Evolutionary conservation across 2,888 invertebrate species (phyloP).

Genomic region (Nephrotoma flavescens): DNA sequence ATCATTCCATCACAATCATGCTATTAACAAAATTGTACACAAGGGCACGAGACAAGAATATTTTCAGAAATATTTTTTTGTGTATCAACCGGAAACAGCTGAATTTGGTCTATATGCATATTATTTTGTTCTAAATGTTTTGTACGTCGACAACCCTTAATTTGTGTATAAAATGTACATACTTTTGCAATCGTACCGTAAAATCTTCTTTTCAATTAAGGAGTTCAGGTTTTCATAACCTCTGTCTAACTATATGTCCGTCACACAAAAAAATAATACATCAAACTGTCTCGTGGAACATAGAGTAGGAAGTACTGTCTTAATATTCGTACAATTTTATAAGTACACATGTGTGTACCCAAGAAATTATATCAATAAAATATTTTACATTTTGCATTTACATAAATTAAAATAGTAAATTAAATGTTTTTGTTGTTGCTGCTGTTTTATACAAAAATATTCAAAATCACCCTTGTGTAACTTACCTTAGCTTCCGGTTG

Average conservation of each 20-base stretch:
- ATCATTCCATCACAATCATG: not conserved
- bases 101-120: not conserved
- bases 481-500: conserved; percentile 2
- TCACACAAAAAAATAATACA: no score
- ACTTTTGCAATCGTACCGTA: not conserved
- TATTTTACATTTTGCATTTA: not conserved
- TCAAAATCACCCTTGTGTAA: conserved; percentile 4
- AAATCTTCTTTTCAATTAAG: not conserved
- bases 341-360: not conserved
- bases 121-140: not conserved
- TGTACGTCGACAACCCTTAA: not conserved
- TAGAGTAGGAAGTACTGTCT: no score
- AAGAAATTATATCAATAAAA: not conserved
- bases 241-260: not conserved
- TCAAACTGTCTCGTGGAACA: no score
- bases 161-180: not conserved
- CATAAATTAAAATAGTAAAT: not conserved
- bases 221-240: not conserved
- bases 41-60: not conserved
- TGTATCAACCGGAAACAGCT: not conserved
- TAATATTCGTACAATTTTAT: not conserved
- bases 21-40: not conserved
- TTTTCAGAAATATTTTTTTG: not conserved
- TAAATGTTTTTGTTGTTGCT: not conserved
- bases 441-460: not conserved